Conservation (phyloP, 2,797 vertebrate species). For the Florisuga fusca region DNA sequence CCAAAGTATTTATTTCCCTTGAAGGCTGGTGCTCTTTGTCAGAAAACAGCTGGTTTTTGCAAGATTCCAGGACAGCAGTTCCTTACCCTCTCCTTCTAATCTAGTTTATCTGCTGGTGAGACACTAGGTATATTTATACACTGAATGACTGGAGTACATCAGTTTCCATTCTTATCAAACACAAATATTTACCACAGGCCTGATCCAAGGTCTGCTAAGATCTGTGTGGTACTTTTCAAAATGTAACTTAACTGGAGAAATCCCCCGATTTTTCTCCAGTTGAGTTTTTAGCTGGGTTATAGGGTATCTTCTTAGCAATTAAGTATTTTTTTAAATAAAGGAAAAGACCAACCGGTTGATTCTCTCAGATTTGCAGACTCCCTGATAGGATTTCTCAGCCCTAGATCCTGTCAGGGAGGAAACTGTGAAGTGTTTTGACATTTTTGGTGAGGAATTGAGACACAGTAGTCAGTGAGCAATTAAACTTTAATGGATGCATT, state of each 20-base stretch:
- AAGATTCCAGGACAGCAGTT: background rate
- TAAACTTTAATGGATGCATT: slow-evolving; percentile 50
- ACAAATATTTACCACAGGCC: slow-evolving; percentile 56
- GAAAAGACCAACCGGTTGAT: background rate
- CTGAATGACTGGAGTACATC: background rate
- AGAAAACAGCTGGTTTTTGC: background rate
- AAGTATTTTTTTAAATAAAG: background rate
- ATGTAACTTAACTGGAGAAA: background rate
- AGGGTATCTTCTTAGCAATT: background rate
- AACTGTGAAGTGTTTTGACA: background rate
- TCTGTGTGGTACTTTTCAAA: background rate
- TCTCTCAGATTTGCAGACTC: background rate
- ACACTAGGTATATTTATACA: slow-evolving; percentile 13
- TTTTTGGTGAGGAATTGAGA: slow-evolving; percentile 1
- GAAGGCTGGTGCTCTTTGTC: background rate
- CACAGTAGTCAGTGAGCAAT: background rate
- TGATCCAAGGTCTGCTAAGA: slow-evolving; percentile 45
- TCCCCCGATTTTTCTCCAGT: background rate
- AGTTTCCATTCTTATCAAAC: slow-evolving; percentile 33
- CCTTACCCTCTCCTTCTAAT: background rate
- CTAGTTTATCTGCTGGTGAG: slow-evolving; percentile 41
- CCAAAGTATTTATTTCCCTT: background rate
- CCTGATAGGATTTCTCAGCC: background rate
- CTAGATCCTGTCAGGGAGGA: background rate
- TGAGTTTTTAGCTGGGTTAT: background rate